Evolutionary conservation across 2,888 invertebrate genomes (phyloP), one percentile per base, ranked within the genome.

Genomic region (Drepanosiphum platanoidis): DNA sequence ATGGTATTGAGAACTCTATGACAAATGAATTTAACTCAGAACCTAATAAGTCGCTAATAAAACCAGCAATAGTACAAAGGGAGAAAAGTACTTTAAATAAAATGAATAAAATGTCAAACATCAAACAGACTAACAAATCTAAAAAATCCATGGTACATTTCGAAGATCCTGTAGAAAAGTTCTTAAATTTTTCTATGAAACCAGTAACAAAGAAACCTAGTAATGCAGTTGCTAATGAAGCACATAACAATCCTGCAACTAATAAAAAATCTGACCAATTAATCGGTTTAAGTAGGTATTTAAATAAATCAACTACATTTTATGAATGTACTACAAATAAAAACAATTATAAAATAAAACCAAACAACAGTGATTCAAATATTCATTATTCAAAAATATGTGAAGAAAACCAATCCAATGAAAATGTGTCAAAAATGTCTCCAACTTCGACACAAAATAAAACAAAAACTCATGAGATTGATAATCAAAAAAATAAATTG

Each of bases 81-180:
- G 61, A 39, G 8, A 61, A 77, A 9, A 77, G n/a, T 36, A 15
- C 5, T 30, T 18, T 52, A 52, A 36, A 18, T 36, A 71, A 78
- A 78, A 5, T 36, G 7, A 46, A 68, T 0, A 79, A 75, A 1
- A 34, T 30, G n/a, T 75, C n/a, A 39, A 77, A 61, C 27, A 64
- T 1, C 39, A 71, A 52, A 68, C 68, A 46, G 27, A 36, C 30
- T 30, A 81, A 61, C 5, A 82, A 58, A 71, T 39, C 3, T 22
- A 81, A 71, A 27, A 82, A 83, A 22, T 30, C 32, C 3, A 83
- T 83, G 83, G 83, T 83, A 13, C 83, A 83, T 75, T 83, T 83
- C 68, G 83, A 83, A 68, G 83, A 83, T 5, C 83, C 83, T 9
- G 83, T 75, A 15, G 66, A 75, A 66, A 9, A 66, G 68, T 42